Conservation (phyloP, 1,140 invertebrate species). For the Planococcus citri region DNA sequence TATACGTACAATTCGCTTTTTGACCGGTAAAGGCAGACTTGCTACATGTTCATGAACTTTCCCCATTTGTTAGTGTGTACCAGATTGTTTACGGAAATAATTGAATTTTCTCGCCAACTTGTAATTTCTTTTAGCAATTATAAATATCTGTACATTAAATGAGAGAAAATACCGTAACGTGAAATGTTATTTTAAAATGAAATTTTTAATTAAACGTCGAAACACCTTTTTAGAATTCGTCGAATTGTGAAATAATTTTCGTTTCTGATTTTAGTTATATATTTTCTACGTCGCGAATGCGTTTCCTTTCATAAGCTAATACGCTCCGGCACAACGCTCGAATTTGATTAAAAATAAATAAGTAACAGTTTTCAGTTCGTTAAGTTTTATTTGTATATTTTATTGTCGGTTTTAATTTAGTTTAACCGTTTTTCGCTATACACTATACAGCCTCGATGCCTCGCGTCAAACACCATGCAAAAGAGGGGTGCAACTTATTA, state of each 20-base stretch:
- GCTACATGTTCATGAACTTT: neutral
- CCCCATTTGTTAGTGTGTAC: neutral
- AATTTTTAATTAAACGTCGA: neutral
- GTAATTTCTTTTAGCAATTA: too few species aligned
- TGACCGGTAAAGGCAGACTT: too few species aligned
- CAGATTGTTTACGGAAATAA: neutral
- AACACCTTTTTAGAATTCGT: neutral
- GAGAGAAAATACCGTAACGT: neutral
- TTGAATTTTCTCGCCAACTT: neutral
- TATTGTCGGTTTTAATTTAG: constrained; percentile 12
- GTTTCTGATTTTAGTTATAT: neutral
- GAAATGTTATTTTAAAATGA: constrained; percentile 4
- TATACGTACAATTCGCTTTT: too few species aligned
- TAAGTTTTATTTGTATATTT: constrained; percentile 12
- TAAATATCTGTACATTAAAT: too few species aligned
- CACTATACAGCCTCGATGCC: neutral
- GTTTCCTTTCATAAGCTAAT: neutral
- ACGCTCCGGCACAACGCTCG: neutral
- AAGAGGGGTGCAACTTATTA: neutral
- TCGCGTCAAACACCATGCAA: neutral
- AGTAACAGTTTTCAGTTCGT: constrained; percentile 10
- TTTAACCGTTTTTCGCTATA: neutral
- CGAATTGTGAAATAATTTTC: neutral
- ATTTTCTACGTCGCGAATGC: neutral
- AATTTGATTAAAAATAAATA: constrained; percentile 18